Conservation (phyloP, 2,113 vertebrate genomes). For the Labrus mixtus region DNA sequence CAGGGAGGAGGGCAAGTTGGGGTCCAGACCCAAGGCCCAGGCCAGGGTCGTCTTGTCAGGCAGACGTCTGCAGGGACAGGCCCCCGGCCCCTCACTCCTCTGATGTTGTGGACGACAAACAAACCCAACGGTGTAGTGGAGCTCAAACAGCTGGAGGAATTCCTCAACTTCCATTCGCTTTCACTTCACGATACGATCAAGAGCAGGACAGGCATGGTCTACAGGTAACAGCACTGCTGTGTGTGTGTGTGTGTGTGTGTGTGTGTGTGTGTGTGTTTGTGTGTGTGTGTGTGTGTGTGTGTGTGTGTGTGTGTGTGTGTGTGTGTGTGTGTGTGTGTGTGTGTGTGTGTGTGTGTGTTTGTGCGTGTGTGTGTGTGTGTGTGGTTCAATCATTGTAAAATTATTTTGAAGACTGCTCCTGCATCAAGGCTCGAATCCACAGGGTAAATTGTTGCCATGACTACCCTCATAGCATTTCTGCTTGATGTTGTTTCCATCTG, state of each 20-base stretch:
- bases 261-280: slow-evolving; percentile 22
- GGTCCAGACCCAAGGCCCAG: slow-evolving; percentile 51
- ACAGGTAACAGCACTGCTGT: slow-evolving; percentile 86
- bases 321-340: slow-evolving; percentile 18
- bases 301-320: background rate
- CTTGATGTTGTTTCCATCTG: background rate
- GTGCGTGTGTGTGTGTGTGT: background rate
- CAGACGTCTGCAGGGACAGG: slow-evolving; percentile 31
- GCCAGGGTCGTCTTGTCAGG: slow-evolving; percentile 64
- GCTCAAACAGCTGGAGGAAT: slow-evolving; percentile 87
- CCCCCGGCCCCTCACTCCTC: slow-evolving; percentile 47
- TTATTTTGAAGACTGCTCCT: background rate
- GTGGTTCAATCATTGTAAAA: background rate
- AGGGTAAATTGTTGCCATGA: slow-evolving; percentile 1
- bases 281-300: background rate
- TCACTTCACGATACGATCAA: slow-evolving; percentile 84
- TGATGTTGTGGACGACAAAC: slow-evolving; percentile 76
- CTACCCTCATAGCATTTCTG: background rate
- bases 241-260: slow-evolving; percentile 27
- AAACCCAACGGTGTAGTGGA: slow-evolving; percentile 68
- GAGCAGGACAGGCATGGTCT: slow-evolving; percentile 86
- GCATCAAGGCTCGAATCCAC: background rate
- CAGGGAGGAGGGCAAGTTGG: slow-evolving; percentile 49
- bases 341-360: slow-evolving; percentile 14
- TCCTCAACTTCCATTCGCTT: slow-evolving; percentile 87